phyloP scores from a whole-genome alignment of 2,797 vertebrate genomes.

The Chrysocyon brachyurus region DNA sequence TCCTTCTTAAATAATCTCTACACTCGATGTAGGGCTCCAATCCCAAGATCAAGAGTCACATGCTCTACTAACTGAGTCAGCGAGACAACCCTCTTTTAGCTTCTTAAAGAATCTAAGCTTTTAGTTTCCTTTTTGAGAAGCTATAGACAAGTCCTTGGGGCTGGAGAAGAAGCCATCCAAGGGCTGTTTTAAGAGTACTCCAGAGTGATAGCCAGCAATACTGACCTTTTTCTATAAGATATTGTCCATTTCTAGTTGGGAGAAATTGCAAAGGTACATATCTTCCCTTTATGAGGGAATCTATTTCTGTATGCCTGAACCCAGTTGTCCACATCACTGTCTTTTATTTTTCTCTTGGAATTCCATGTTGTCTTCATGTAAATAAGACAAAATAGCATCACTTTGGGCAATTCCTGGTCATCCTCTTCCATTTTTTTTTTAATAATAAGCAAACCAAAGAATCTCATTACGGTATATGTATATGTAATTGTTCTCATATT shows the following conservation, averaged over 20 bases:
- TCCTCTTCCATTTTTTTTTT: not conserved
- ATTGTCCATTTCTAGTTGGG: not conserved
- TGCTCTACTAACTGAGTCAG: not conserved
- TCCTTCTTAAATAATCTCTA: not conserved
- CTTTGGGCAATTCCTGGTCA: not conserved
- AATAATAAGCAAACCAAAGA: not conserved
- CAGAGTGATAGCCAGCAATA: not conserved
- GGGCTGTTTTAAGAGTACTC: not conserved
- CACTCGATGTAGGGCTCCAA: not conserved
- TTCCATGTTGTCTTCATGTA: not conserved
- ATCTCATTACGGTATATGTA: not conserved
- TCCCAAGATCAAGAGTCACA: not conserved
- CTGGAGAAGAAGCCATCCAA: not conserved
- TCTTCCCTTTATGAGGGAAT: not conserved
- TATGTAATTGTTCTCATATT: not conserved
- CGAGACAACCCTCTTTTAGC: not conserved
- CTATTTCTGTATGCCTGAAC: not conserved
- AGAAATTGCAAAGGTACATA: not conserved
- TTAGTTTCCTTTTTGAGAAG: not conserved
- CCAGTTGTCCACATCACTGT: not conserved
- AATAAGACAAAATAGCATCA: not conserved
- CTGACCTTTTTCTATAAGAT: not conserved
- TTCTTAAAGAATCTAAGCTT: not conserved
- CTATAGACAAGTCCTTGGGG: not conserved
- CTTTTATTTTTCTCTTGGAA: not conserved